These are phyloP conservation scores for Brachionus asplanchnoidis DNA, from an alignment of 1,140 invertebrate species.

Conservation along the genomic window DNA sequence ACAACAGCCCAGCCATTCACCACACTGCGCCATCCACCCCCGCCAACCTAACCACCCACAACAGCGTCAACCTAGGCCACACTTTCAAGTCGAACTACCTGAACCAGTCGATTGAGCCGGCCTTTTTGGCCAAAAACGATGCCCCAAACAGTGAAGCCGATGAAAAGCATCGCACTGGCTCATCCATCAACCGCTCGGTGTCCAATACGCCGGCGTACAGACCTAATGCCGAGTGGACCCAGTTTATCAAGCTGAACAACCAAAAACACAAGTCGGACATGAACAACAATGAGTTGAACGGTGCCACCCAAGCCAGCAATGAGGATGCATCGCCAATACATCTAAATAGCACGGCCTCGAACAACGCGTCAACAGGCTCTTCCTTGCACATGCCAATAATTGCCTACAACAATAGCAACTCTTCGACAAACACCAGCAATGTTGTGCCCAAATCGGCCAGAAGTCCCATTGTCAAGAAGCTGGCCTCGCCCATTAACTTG, in stretches of 20 bases:
- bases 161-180: background rate
- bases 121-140: background rate
- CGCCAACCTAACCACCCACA: background rate
- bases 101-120: background rate
- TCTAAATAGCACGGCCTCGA: slow-evolving; percentile 16
- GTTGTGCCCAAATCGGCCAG: background rate
- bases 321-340: slow-evolving; percentile 17
- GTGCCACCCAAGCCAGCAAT: background rate
- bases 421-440: slow-evolving; percentile 1
- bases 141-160: slow-evolving; percentile 10
- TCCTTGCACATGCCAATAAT: slow-evolving; percentile 35
- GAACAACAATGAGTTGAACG: slow-evolving; percentile 29
- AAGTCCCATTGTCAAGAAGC: slow-evolving; percentile 24
- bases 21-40: background rate
- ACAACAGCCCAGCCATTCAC: background rate
- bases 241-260: background rate
- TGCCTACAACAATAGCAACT: slow-evolving; percentile 10
- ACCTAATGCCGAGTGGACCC: slow-evolving; percentile 37
- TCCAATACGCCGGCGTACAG: background rate
- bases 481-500: slow-evolving; percentile 34
- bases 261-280: background rate
- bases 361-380: slow-evolving; percentile 26
- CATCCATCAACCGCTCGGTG: background rate
- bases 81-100: slow-evolving; percentile 5
- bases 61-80: background rate